Percentiles rank a stretch among this genome's conserved stretches.
Conservation (phyloP, 2,113 vertebrate genomes). For the Chaenogobius annularis region DNA sequence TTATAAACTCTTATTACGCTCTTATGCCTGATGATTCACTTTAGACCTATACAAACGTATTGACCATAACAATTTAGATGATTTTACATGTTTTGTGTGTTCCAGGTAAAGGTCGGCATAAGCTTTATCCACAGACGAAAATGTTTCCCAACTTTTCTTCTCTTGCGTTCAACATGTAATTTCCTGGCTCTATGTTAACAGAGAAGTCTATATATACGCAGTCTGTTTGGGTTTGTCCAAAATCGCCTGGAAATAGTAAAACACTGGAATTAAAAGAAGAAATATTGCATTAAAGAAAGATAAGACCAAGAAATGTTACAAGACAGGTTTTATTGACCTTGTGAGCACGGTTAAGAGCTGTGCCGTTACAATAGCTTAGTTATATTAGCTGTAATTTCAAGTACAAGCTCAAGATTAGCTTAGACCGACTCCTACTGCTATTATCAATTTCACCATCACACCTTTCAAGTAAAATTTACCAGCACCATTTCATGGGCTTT, state of each 20-base stretch:
- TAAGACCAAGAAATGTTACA: neutral
- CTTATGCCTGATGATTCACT: neutral
- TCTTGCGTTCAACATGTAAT: slow-evolving; percentile 75
- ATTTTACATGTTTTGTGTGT: neutral
- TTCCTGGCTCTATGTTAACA: slow-evolving; percentile 73
- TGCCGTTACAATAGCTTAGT: slow-evolving; percentile 59
- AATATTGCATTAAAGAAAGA: slow-evolving; percentile 15
- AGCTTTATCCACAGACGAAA: slow-evolving; percentile 56
- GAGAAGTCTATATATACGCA: slow-evolving; percentile 66
- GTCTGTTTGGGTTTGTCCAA: slow-evolving; percentile 24
- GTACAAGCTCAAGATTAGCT: slow-evolving; percentile 50
- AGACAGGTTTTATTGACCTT: slow-evolving; percentile 68
- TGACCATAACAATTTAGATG: neutral
- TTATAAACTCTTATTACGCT: too few species aligned
- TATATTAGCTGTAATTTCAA: slow-evolving; percentile 62
- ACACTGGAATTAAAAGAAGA: slow-evolving; percentile 2
- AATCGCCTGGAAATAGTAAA: slow-evolving; percentile 35
- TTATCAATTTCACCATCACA: slow-evolving; percentile 35
- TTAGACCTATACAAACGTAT: neutral
- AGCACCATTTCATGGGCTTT: slow-evolving; percentile 57
- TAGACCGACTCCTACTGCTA: slow-evolving; percentile 38
- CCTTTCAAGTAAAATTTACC: slow-evolving; percentile 57
- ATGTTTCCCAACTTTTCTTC: slow-evolving; percentile 45
- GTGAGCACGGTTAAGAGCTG: slow-evolving; percentile 59
- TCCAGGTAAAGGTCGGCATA: neutral